phyloP scores from a whole-genome alignment of 2,797 vertebrate species.

The Thunnus albacares region DNA sequence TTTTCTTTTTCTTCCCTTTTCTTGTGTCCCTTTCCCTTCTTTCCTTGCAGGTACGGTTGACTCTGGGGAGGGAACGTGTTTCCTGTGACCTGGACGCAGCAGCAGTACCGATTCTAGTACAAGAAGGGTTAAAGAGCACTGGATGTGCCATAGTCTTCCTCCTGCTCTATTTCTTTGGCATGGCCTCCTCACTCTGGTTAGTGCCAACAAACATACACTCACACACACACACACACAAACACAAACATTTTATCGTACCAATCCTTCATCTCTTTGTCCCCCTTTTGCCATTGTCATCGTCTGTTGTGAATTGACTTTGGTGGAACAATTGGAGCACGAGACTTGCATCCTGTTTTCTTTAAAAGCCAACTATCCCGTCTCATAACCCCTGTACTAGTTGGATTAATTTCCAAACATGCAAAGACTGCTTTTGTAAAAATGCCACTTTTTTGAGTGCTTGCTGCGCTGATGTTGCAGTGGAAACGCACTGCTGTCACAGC shows the following conservation, averaged over 20 bases:
- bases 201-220: slow-evolving; percentile 37
- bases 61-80: slow-evolving; percentile 96
- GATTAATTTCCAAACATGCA: slow-evolving; percentile 57
- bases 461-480: slow-evolving; percentile 49
- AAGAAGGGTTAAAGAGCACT: slow-evolving; percentile 99
- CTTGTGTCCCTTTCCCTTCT: background rate
- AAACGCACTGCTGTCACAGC: slow-evolving; percentile 64
- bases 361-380: slow-evolving; percentile 61
- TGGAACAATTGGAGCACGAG: slow-evolving; percentile 69
- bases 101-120: slow-evolving; percentile 94
- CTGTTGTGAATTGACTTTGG: slow-evolving; percentile 40
- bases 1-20: background rate
- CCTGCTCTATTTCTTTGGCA: slow-evolving; percentile 99
- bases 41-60: slow-evolving; percentile 87
- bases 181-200: slow-evolving; percentile 99
- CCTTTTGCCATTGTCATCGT: slow-evolving; percentile 49
- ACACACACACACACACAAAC: slow-evolving; percentile 22
- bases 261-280: slow-evolving; percentile 51
- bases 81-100: slow-evolving; percentile 98
- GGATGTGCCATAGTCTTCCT: slow-evolving; percentile 99
- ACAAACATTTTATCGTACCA: slow-evolving; percentile 19
- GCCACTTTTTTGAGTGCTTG: slow-evolving; percentile 35
- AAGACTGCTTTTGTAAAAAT: slow-evolving; percentile 34
- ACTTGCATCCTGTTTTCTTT: slow-evolving; percentile 75
- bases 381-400: slow-evolving; percentile 64